phyloP scores from a whole-genome alignment of 2,888 invertebrate species.

The Phortica magna region DNA sequence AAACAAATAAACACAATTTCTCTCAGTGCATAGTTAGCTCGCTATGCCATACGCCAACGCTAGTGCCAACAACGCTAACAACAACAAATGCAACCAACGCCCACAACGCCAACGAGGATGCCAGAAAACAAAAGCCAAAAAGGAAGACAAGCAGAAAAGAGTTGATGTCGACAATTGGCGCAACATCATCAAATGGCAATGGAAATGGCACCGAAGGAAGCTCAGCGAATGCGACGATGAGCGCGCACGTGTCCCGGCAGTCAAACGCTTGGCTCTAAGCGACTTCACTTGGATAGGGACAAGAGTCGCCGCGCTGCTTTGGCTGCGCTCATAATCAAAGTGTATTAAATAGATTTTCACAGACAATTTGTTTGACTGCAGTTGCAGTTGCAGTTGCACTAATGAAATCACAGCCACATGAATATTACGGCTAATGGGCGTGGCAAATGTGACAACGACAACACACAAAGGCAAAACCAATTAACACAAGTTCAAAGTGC shows the following conservation, averaged over 20 bases:
- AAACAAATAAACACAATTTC: no score
- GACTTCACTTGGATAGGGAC: not conserved
- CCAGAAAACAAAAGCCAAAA: not conserved
- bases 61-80: not conserved
- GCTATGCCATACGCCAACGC: no score
- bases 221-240: not conserved
- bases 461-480: conserved; percentile 19
- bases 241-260: not conserved
- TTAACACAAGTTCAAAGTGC: conserved; percentile 30
- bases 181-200: not conserved
- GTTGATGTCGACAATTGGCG: conserved; percentile 12
- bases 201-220: not conserved
- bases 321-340: conserved; percentile 4
- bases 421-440: not conserved
- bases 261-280: not conserved
- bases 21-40: no score
- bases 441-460: not conserved
- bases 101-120: not conserved
- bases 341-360: conserved; percentile 18
- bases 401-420: not conserved
- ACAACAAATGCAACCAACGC: not conserved
- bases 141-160: not conserved
- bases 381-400: not conserved
- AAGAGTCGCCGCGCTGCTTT: not conserved
- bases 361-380: conserved; percentile 21